Evolutionary conservation across 2,113 vertebrate genomes (phyloP).

Genomic region (Lynx canadensis): DNA sequence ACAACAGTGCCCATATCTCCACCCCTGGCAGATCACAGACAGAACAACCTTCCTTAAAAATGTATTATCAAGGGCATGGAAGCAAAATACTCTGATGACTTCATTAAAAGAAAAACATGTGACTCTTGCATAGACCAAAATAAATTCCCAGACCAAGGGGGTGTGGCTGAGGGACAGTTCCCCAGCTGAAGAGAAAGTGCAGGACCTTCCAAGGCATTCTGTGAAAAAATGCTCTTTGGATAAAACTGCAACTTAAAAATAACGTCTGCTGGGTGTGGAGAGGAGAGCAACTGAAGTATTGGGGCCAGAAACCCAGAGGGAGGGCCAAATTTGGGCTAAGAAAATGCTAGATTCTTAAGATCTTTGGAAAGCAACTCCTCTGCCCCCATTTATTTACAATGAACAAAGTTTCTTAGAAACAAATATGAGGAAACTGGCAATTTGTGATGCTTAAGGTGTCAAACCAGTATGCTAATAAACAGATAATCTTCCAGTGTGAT

Average conservation of each 20-base stretch:
- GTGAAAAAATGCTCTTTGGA: slow-evolving; percentile 65
- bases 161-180: slow-evolving; percentile 12
- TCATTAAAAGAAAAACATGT: slow-evolving; percentile 60
- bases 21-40: not conserved
- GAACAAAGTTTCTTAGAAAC: not conserved
- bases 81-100: slow-evolving; percentile 45
- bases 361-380: not conserved
- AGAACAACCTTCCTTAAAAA: slow-evolving; percentile 37
- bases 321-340: slow-evolving; percentile 50
- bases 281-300: slow-evolving; percentile 41
- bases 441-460: slow-evolving; percentile 20
- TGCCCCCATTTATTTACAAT: not conserved
- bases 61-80: slow-evolving; percentile 2
- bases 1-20: not conserved
- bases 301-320: slow-evolving; percentile 14
- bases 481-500: slow-evolving; percentile 4
- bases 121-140: slow-evolving; percentile 58
- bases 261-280: slow-evolving; percentile 52
- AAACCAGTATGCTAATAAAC: not conserved
- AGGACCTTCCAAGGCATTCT: slow-evolving; percentile 57
- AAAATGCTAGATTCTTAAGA: slow-evolving; percentile 32
- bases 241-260: slow-evolving; percentile 74
- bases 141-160: slow-evolving; percentile 30
- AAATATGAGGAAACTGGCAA: not conserved
- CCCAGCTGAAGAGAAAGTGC: slow-evolving; percentile 43